Base-by-base conservation (phyloP, 2,113 vertebrate species). In the Anser brachyrhynchus region DNA sequence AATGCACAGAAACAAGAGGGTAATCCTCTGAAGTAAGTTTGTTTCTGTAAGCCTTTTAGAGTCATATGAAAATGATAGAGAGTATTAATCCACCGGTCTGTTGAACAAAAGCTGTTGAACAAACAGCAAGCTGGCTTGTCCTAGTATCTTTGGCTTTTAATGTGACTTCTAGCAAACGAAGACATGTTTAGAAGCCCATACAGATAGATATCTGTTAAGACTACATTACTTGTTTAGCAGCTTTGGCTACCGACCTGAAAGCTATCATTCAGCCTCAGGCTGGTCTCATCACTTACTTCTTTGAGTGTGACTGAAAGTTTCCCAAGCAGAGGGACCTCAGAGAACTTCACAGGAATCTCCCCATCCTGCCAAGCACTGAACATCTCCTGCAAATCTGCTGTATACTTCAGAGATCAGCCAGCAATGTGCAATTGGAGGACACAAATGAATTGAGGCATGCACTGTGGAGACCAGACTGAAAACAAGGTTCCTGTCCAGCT, bases 11-110 rank as follows among this genome's bases (percentile, higher is more conserved):
- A 89, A 70, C 89, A 66, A 82, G 74, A 95, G 95, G 96, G 95
- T 95, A 95, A 96, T 92, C 94, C 95, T 97, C 89, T 89, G 17
- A 84, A 82, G 77, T 61, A 78, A 89, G 89, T 92, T 95, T 97
- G 96, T 91, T 96, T 95, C 91, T 96, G 74, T 84, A 66, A 93
- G 59, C 77, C 55, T 91, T 89, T 87, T 77, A 73, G 81, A 94
- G 65, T 35, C 39, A 6, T n/a, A 33, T 44, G 84, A 54, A 87
- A 93, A 81, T 29, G 43, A 73, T 13, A 66, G 55, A 85, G 31
- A 89, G 20, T 49, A 78, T 95, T 82, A 93, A 95, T 89, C 66
- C 66, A 87, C 43, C 76, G 84, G 93, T 93, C 62, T 89, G 59
- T 80, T 76, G 51, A 94, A 84, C 71, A 75, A 83, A 31, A 88